Conservation (phyloP, 2,113 vertebrate genomes). For the Aleadryas rufinucha region DNA sequence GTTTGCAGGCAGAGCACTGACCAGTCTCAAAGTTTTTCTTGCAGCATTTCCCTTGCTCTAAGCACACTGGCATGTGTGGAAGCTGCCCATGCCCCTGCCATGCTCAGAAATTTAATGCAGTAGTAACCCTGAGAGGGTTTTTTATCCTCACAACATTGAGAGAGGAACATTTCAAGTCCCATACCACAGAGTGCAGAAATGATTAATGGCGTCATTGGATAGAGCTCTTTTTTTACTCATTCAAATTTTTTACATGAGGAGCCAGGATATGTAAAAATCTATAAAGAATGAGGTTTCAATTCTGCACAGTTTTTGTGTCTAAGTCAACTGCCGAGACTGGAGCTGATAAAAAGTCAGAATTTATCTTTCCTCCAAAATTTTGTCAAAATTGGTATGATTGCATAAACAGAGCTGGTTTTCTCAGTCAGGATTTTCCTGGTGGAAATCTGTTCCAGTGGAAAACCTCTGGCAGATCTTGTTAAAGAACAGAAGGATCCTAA, state of each 20-base stretch:
- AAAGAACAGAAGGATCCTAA: background rate
- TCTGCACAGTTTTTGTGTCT: background rate
- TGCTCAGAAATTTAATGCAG: background rate
- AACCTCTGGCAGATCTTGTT: background rate
- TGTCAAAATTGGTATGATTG: background rate
- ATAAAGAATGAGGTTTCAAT: background rate
- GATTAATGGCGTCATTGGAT: background rate
- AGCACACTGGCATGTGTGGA: fast-evolving
- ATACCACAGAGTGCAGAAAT: background rate
- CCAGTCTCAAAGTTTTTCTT: background rate
- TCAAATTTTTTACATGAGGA: background rate
- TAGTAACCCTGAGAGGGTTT: background rate
- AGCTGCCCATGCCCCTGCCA: background rate
- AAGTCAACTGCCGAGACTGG: background rate
- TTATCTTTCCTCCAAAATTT: background rate
- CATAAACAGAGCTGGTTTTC: background rate
- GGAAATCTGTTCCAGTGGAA: background rate
- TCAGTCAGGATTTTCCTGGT: background rate
- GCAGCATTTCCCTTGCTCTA: background rate
- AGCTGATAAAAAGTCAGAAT: background rate
- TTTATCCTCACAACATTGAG: background rate
- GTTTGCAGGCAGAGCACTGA: background rate
- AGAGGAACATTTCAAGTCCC: background rate
- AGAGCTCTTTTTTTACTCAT: background rate
- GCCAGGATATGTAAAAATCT: background rate